These are phyloP conservation scores for Valencia hispanica DNA, from an alignment of 2,797 vertebrate genomes.

Conservation along the genomic window DNA sequence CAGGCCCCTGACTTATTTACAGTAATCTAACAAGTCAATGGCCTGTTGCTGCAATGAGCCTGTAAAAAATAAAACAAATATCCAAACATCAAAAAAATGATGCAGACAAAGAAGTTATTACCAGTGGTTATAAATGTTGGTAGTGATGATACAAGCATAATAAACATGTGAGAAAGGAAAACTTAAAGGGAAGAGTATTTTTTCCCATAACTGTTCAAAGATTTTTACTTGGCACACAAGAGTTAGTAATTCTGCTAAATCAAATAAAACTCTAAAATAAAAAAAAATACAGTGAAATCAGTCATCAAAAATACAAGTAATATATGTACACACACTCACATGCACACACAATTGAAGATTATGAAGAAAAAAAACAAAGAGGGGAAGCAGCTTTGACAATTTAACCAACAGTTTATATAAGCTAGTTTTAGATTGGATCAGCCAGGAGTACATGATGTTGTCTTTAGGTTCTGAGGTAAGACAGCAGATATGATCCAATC, in stretches of 20 bases:
- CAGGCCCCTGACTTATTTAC: slow-evolving; percentile 63
- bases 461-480: background rate
- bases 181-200: background rate
- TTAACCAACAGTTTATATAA: slow-evolving; percentile 22
- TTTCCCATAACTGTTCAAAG: slow-evolving; percentile 25
- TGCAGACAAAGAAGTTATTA: slow-evolving; percentile 60
- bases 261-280: slow-evolving; percentile 18
- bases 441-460: background rate
- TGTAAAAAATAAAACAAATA: slow-evolving; percentile 67
- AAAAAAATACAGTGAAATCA: slow-evolving; percentile 13
- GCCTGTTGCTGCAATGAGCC: slow-evolving; percentile 59
- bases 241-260: slow-evolving; percentile 49
- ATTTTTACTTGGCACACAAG: slow-evolving; percentile 62
- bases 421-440: slow-evolving; percentile 9
- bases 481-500: background rate
- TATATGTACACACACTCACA: slow-evolving; percentile 33
- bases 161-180: slow-evolving; percentile 34
- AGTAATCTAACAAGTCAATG: slow-evolving; percentile 70
- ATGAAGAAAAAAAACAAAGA: slow-evolving; percentile 15
- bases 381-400: slow-evolving; percentile 44
- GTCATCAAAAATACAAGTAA: slow-evolving; percentile 35
- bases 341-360: slow-evolving; percentile 32
- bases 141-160: slow-evolving; percentile 57
- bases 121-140: slow-evolving; percentile 79
- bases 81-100: slow-evolving; percentile 48